Conservation (phyloP, 2,888 invertebrate genomes). For the Macaria notata region DNA sequence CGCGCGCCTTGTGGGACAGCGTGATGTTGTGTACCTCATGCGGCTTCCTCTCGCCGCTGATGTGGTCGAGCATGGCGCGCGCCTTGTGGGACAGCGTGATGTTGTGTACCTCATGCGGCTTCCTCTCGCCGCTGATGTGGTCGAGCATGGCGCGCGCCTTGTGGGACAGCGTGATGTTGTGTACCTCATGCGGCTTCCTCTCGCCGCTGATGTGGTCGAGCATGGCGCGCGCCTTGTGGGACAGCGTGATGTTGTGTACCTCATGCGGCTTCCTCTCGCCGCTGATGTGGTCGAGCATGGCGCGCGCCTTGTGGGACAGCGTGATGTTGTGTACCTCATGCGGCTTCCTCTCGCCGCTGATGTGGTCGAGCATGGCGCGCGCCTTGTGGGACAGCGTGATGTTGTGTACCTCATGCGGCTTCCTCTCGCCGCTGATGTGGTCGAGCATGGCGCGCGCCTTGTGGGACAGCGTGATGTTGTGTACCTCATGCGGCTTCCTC, state of each 20-base stretch:
- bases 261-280: slow-evolving; percentile 54
- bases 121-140: slow-evolving; percentile 58
- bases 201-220: slow-evolving; percentile 62
- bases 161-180: slow-evolving; percentile 82
- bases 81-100: slow-evolving; percentile 80
- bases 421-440: slow-evolving; percentile 58
- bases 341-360: slow-evolving; percentile 55
- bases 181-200: slow-evolving; percentile 54
- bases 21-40: slow-evolving; percentile 78
- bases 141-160: slow-evolving; percentile 73
- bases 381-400: slow-evolving; percentile 80
- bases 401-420: slow-evolving; percentile 70
- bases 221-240: slow-evolving; percentile 75
- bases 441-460: slow-evolving; percentile 73
- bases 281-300: slow-evolving; percentile 63
- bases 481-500: slow-evolving; percentile 54
- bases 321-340: slow-evolving; percentile 78
- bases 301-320: slow-evolving; percentile 77
- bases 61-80: slow-evolving; percentile 66
- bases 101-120: slow-evolving; percentile 70
- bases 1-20: slow-evolving; percentile 77
- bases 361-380: slow-evolving; percentile 66
- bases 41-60: slow-evolving; percentile 55
- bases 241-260: slow-evolving; percentile 81
- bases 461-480: slow-evolving; percentile 82